Evolutionary conservation across 2,888 invertebrate species (phyloP).

Genomic region (Clistopyga incitator): DNA sequence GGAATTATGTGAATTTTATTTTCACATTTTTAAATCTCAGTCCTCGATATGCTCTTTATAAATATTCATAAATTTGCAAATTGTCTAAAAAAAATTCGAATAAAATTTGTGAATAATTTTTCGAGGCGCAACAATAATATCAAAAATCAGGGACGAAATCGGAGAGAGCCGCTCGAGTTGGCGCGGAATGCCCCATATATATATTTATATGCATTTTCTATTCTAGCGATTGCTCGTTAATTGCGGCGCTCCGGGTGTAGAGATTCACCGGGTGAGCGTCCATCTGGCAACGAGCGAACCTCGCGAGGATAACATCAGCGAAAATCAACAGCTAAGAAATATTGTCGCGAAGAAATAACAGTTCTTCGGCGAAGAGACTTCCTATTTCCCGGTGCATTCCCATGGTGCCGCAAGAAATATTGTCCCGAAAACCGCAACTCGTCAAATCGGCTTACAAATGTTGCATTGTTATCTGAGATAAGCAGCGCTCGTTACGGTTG

Average conservation of each 20-base stretch:
- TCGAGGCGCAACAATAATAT: too few species aligned
- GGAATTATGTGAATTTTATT: too few species aligned
- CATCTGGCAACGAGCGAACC: not conserved
- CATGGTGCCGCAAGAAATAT: not conserved
- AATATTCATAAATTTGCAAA: too few species aligned
- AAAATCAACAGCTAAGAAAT: not conserved
- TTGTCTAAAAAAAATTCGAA: too few species aligned
- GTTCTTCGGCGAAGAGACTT: not conserved
- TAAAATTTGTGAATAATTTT: too few species aligned
- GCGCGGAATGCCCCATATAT: not conserved
- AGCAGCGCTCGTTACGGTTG: too few species aligned
- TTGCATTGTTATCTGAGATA: not conserved
- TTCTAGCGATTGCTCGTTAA: slow-evolving; percentile 14
- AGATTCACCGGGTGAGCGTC: slow-evolving; percentile 1
- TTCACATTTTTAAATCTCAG: too few species aligned
- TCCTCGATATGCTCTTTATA: too few species aligned
- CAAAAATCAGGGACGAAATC: too few species aligned
- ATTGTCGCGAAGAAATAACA: not conserved
- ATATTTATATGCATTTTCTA: slow-evolving; percentile 6
- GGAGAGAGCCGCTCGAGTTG: too few species aligned
- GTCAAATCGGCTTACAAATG: not conserved
- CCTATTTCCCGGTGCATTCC: not conserved
- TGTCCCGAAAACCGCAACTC: not conserved
- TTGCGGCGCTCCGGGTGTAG: slow-evolving; percentile 4
- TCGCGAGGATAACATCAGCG: not conserved